A percentile compares a stretch with the other conserved stretches of the same genome.
Evolutionary conservation across 1,140 invertebrate genomes (phyloP).

Genomic region (Brachionus rotundiformis): DNA sequence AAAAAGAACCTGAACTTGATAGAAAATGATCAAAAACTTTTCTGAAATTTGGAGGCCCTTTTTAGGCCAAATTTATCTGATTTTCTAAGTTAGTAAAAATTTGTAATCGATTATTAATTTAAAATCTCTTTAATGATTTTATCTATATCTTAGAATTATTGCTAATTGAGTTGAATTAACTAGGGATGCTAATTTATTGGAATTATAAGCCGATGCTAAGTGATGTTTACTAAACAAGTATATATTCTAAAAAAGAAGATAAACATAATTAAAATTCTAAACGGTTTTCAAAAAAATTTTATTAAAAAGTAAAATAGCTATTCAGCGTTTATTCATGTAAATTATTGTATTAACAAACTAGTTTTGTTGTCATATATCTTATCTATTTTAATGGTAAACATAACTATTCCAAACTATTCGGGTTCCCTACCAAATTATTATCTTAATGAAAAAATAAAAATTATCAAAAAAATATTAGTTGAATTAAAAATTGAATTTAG

Average conservation of each 20-base stretch:
- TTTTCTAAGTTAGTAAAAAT: neutral
- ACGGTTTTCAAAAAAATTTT: neutral
- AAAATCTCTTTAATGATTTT: conserved; percentile 21
- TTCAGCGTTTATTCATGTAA: too few relatives aligned
- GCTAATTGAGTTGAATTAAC: neutral
- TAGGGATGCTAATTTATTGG: neutral
- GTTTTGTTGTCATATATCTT: too few relatives aligned
- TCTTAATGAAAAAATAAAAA: too few relatives aligned
- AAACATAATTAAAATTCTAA: neutral
- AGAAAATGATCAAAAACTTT: neutral
- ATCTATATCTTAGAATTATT: neutral
- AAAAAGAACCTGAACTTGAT: neutral
- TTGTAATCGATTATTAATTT: neutral
- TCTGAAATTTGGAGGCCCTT: neutral
- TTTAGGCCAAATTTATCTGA: neutral
- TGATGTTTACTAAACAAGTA: neutral
- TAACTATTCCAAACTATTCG: too few relatives aligned
- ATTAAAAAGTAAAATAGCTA: too few relatives aligned
- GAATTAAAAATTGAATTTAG: too few relatives aligned
- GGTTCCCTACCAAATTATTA: too few relatives aligned
- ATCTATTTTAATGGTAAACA: too few relatives aligned
- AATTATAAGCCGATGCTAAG: neutral
- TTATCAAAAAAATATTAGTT: too few relatives aligned
- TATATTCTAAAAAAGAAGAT: neutral
- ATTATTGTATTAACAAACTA: too few relatives aligned